phyloP scores from a whole-genome alignment of 2,888 invertebrate genomes.

The Pammene fasciana region DNA sequence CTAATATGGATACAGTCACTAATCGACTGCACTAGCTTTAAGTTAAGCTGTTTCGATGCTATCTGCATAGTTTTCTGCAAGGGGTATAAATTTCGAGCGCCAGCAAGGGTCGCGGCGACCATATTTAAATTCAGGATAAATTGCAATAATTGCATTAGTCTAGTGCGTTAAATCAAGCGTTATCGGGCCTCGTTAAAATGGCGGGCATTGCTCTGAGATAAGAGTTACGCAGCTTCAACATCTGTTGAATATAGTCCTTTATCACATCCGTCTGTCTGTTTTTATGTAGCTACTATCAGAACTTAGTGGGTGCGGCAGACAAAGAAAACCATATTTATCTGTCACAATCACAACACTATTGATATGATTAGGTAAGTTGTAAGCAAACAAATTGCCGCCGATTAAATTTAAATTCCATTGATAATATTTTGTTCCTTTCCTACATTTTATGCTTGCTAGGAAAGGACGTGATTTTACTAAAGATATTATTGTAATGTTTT shows the following conservation, averaged over 20 bases:
- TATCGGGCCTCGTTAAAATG: constrained; percentile 42
- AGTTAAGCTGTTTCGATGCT: constrained; percentile 59
- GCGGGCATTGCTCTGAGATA: constrained; percentile 32
- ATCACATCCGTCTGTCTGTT: constrained; percentile 9
- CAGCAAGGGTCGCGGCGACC: constrained; percentile 65
- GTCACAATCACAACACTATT: too few relatives aligned
- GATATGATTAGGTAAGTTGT: too few relatives aligned
- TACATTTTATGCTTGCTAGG: too few relatives aligned
- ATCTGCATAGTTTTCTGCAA: constrained; percentile 64
- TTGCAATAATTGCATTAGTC: constrained; percentile 81
- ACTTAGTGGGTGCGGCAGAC: too few relatives aligned
- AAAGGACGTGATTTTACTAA: too few relatives aligned
- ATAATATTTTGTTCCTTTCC: too few relatives aligned
- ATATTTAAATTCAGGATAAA: constrained; percentile 82
- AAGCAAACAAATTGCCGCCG: too few relatives aligned
- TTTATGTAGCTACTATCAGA: too few relatives aligned
- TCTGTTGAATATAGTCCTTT: constrained; percentile 23
- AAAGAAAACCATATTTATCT: too few relatives aligned
- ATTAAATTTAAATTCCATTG: too few relatives aligned
- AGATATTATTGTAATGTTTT: too few relatives aligned
- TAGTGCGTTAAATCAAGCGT: constrained; percentile 72
- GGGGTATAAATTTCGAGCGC: constrained; percentile 73
- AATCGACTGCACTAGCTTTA: constrained; percentile 58
- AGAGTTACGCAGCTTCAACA: constrained; percentile 17
- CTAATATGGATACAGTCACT: too few relatives aligned